A percentile compares a stretch with the other conserved stretches of the same genome.
These are phyloP conservation scores for Spicauda simplicius DNA, from an alignment of 2,888 invertebrate species.

Conservation along the genomic window DNA sequence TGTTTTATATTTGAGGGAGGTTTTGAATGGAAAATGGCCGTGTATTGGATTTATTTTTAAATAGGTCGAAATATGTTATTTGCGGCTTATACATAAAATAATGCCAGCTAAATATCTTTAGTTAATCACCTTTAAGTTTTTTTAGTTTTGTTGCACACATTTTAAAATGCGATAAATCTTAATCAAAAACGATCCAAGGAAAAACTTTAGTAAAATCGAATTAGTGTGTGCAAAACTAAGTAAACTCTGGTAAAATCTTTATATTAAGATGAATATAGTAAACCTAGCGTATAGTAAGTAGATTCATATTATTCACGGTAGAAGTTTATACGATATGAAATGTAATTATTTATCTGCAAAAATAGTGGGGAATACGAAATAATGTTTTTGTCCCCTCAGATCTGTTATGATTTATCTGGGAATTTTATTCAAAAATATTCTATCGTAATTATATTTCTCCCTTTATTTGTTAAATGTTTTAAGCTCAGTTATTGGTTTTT, in stretches of 20 bases:
- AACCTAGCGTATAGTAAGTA: neutral
- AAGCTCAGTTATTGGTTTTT: too few relatives aligned
- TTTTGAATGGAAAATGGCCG: neutral
- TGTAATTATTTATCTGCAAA: neutral
- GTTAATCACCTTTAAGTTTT: too few relatives aligned
- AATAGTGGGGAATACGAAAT: too few relatives aligned
- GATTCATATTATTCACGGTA: conserved; percentile 1
- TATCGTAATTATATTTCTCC: too few relatives aligned
- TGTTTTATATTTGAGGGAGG: neutral
- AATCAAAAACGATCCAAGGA: neutral
- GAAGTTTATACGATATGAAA: conserved; percentile 8
- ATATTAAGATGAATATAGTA: conserved; percentile 1
- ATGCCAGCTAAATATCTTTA: neutral
- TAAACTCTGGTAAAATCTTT: neutral
- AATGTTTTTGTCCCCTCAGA: too few relatives aligned
- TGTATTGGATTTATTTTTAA: neutral
- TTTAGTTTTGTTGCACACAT: too few relatives aligned
- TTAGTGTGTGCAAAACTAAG: neutral
- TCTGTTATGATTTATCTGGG: too few relatives aligned
- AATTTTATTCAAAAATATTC: too few relatives aligned
- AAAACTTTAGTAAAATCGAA: neutral
- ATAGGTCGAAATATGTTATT: neutral
- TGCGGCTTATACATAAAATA: neutral
- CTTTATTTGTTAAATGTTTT: too few relatives aligned
- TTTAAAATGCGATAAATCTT: neutral